phyloP scores from a whole-genome alignment of 2,888 invertebrate species.

The Caenorhabditis virilis region DNA sequence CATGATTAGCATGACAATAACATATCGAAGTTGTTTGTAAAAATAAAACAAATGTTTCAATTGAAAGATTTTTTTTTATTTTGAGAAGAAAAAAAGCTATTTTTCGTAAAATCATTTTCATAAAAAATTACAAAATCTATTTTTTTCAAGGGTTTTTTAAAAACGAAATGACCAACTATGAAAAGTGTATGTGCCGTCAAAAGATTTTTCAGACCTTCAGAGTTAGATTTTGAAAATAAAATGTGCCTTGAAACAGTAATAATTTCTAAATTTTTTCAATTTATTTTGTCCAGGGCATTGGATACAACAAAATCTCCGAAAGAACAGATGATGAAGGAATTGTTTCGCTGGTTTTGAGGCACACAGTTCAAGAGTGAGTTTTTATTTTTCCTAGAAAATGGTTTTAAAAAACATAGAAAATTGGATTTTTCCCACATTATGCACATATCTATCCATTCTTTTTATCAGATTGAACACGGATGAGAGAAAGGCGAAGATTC shows the following conservation, averaged over 20 bases:
- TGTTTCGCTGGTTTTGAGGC: constrained; percentile 83
- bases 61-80: too few relatives aligned
- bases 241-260: too few relatives aligned
- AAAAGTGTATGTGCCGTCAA: too few relatives aligned
- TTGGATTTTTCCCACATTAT: constrained; percentile 3
- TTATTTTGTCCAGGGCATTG: constrained; percentile 81
- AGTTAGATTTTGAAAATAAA: too few relatives aligned
- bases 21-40: too few relatives aligned
- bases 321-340: constrained; percentile 88
- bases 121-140: background rate
- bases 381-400: background rate
- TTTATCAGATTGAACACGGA: constrained; percentile 16
- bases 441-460: background rate
- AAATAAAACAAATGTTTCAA: background rate
- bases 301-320: constrained; percentile 85
- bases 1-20: too few relatives aligned
- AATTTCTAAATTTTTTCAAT: constrained; percentile 6
- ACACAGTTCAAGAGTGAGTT: constrained; percentile 71
- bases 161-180: too few relatives aligned
- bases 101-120: too few relatives aligned
- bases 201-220: too few relatives aligned
- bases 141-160: constrained; percentile 1
- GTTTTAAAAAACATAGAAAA: background rate
- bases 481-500: constrained; percentile 13
- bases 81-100: too few relatives aligned